These are phyloP conservation scores for Tolmerus cingulatus DNA, from an alignment of 2,888 invertebrate species.

Conservation along the genomic window DNA sequence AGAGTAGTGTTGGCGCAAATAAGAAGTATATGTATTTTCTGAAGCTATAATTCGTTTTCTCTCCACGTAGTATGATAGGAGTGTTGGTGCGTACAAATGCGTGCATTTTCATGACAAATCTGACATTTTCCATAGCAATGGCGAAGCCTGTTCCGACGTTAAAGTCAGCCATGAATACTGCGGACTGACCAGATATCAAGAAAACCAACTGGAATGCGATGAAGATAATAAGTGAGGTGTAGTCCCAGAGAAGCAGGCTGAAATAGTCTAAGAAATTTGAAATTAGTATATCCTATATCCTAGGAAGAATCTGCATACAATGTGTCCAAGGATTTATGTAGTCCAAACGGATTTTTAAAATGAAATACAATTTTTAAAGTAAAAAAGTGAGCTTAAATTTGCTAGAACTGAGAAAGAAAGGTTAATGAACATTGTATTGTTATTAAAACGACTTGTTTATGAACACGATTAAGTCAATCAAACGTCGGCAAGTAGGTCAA, in stretches of 20 bases:
- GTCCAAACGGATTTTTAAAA: too few species aligned
- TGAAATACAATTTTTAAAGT: too few species aligned
- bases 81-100: slow-evolving; percentile 77
- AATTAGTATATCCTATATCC: background rate
- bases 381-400: too few species aligned
- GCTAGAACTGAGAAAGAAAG: too few species aligned
- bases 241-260: slow-evolving; percentile 11
- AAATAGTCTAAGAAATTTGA: background rate
- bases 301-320: background rate
- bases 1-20: slow-evolving; percentile 75
- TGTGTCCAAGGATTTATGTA: too few species aligned
- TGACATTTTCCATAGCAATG: slow-evolving; percentile 65
- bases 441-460: too few species aligned
- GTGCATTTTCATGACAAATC: slow-evolving; percentile 83
- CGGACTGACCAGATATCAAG: background rate
- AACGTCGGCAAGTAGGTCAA: too few species aligned
- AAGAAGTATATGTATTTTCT: slow-evolving; percentile 78
- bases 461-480: too few species aligned
- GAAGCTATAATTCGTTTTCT: slow-evolving; percentile 53
- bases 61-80: slow-evolving; percentile 64
- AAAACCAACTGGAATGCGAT: slow-evolving; percentile 36
- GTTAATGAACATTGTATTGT: too few species aligned
- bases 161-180: background rate
- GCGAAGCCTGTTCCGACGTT: slow-evolving; percentile 45
- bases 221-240: background rate